Conservation (phyloP, 1,140 invertebrate species). For the Eueides isabella region DNA sequence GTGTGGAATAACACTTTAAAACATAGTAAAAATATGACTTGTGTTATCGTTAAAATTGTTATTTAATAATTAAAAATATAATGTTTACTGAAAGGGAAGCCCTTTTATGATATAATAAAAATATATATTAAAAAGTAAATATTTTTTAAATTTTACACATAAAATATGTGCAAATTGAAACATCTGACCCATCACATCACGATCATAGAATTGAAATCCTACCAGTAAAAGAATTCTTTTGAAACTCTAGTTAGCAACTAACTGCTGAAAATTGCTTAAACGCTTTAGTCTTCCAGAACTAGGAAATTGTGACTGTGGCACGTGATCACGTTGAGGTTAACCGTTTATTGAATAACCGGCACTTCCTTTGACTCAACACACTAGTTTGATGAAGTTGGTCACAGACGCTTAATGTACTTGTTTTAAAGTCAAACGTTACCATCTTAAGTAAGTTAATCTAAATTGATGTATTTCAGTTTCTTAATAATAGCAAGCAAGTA, state of each 20-base stretch:
- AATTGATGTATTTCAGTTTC: not conserved
- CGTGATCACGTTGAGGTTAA: conserved; percentile 22
- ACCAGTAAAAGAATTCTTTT: conserved; percentile 4
- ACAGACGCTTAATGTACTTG: conserved; percentile 1
- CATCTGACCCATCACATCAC: not conserved
- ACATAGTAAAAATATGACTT: too few species aligned
- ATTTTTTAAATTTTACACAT: too few species aligned
- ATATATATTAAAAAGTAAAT: too few species aligned
- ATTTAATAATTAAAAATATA: too few species aligned
- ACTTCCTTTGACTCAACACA: conserved; percentile 17
- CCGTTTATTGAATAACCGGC: conserved; percentile 23
- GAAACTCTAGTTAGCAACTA: not conserved
- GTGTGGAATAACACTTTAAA: too few species aligned
- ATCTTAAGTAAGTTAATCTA: not conserved
- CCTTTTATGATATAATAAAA: too few species aligned
- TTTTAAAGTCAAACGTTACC: not conserved
- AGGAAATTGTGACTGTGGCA: conserved; percentile 17
- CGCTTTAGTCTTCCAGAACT: not conserved
- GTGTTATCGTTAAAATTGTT: too few species aligned
- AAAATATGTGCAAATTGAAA: too few species aligned
- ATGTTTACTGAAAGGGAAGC: too few species aligned
- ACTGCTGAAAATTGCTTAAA: conserved; percentile 10
- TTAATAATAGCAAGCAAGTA: too few species aligned
- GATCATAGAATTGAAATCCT: not conserved
- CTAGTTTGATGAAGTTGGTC: conserved; percentile 2